Percentiles rank a stretch among this genome's conserved stretches.
These are phyloP conservation scores for Neodontobutis hainanensis DNA, from an alignment of 2,113 vertebrate genomes.

Conservation along the genomic window DNA sequence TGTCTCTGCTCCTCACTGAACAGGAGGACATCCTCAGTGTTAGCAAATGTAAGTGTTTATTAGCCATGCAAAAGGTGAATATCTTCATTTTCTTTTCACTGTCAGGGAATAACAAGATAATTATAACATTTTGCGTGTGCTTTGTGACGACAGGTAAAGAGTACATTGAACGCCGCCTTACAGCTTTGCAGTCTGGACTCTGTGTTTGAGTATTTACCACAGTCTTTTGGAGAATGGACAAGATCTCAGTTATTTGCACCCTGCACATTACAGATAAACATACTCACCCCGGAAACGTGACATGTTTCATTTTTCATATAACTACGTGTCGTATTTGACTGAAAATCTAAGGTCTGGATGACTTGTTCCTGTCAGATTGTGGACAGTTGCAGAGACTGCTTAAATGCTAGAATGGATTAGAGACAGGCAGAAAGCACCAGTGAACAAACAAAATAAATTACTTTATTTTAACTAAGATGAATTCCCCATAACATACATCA, in stretches of 20 bases:
- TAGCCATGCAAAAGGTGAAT: background rate
- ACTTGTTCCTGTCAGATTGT: background rate
- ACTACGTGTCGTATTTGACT: background rate
- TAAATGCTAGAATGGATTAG: background rate
- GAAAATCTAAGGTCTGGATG: background rate
- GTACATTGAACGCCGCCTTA: slow-evolving; percentile 92
- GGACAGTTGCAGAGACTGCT: slow-evolving; percentile 7
- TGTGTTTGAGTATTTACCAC: slow-evolving; percentile 78
- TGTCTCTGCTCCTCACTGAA: slow-evolving; percentile 88
- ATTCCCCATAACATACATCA: slow-evolving; percentile 21
- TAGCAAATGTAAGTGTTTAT: slow-evolving; percentile 84
- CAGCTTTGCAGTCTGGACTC: slow-evolving; percentile 86
- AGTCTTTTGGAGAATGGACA: background rate
- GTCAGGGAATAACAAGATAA: background rate
- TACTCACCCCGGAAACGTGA: slow-evolving; percentile 13
- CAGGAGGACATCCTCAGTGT: slow-evolving; percentile 89
- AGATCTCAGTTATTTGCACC: slow-evolving; percentile 37
- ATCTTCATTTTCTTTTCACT: background rate
- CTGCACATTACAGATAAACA: slow-evolving; percentile 21
- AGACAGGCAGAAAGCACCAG: slow-evolving; percentile 16
- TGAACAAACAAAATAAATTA: slow-evolving; percentile 7
- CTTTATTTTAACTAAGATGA: background rate
- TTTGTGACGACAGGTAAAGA: slow-evolving; percentile 83
- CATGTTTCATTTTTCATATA: slow-evolving; percentile 19
- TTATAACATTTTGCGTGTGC: background rate